phyloP scores from a whole-genome alignment of 2,797 vertebrate species.

The Heterohyrax brucei region DNA sequence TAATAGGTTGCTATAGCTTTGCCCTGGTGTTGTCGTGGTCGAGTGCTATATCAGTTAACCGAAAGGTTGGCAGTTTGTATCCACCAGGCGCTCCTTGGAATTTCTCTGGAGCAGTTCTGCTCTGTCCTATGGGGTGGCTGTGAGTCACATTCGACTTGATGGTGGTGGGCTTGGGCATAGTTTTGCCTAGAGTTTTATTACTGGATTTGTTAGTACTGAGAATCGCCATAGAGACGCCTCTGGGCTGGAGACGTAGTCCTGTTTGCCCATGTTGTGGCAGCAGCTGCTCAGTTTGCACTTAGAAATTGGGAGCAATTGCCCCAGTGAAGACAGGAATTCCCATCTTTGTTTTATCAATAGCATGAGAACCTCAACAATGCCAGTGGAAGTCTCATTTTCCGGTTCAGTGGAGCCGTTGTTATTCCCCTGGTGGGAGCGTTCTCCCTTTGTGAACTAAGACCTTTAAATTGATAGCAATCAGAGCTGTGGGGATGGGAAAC shows the following conservation, averaged over 20 bases:
- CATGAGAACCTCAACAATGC: neutral
- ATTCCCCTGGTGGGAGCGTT: neutral
- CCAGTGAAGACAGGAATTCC: neutral
- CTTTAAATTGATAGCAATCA: neutral
- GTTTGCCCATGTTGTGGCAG: too few relatives aligned
- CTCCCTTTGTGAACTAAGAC: neutral
- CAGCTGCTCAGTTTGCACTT: neutral
- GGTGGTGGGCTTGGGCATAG: neutral
- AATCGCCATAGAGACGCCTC: neutral
- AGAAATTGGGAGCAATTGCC: neutral
- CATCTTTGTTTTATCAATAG: slow-evolving; percentile 23
- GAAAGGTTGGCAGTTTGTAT: too few relatives aligned
- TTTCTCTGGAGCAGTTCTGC: too few relatives aligned
- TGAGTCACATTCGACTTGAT: too few relatives aligned
- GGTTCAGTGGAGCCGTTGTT: slow-evolving; percentile 9
- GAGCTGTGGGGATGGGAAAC: neutral
- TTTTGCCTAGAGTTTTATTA: neutral
- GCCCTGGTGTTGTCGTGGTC: too few relatives aligned
- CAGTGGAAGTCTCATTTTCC: slow-evolving; percentile 25
- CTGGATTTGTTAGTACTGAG: neutral
- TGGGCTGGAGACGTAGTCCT: neutral
- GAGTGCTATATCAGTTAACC: too few relatives aligned
- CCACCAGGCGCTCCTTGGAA: too few relatives aligned
- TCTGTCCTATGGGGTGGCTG: too few relatives aligned
- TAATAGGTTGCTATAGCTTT: neutral